A percentile compares a stretch with the other conserved stretches of the same genome.
Evolutionary conservation across 2,797 vertebrate species (phyloP).

Genomic region (Rachycentron canadum): DNA sequence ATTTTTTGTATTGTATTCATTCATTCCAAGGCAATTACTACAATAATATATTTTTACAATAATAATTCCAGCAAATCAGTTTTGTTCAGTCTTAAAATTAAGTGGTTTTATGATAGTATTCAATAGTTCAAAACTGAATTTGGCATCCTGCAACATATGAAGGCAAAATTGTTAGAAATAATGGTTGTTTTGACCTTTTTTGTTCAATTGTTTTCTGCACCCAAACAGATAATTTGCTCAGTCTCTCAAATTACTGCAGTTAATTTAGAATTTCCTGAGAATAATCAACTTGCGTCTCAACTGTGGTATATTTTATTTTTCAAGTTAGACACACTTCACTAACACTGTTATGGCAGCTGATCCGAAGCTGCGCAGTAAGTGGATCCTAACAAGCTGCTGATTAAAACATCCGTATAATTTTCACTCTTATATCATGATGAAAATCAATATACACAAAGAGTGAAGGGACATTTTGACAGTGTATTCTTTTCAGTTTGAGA

Average conservation of each 20-base stretch:
- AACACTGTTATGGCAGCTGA: background rate
- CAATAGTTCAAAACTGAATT: background rate
- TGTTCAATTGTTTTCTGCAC: background rate
- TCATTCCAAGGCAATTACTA: background rate
- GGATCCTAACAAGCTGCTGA: background rate
- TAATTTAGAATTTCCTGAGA: constrained; percentile 8
- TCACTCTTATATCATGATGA: background rate
- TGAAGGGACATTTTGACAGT: constrained; percentile 6
- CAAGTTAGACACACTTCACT: background rate
- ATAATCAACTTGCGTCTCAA: background rate
- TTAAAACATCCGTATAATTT: background rate
- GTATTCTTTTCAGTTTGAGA: constrained; percentile 14
- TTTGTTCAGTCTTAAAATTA: background rate
- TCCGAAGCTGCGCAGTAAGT: background rate
- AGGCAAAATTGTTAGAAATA: background rate
- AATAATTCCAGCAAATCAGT: background rate
- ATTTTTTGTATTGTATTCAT: too few species aligned
- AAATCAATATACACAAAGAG: background rate
- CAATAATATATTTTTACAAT: background rate
- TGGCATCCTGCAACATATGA: background rate
- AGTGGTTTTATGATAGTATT: background rate
- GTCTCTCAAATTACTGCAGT: background rate
- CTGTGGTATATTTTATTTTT: background rate
- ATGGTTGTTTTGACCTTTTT: background rate
- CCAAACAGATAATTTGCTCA: background rate